phyloP scores from a whole-genome alignment of 1,140 invertebrate genomes.

The Propsilocerus akamusi region DNA sequence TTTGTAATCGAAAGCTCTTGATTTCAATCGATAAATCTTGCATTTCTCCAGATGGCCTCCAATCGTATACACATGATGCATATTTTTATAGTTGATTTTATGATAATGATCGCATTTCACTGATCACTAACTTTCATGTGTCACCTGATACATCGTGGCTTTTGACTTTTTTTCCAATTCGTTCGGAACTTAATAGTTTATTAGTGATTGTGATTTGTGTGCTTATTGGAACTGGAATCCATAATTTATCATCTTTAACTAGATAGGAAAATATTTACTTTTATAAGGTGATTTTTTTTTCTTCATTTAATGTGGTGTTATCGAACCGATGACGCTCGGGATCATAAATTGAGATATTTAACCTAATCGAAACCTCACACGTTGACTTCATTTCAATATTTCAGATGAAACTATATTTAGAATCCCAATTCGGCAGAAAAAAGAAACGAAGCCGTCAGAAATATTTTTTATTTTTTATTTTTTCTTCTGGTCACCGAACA shows the following conservation, averaged over 20 bases:
- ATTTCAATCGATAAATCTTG: too few species aligned
- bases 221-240: background rate
- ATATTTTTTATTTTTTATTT: too few species aligned
- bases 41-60: too few species aligned
- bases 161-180: background rate
- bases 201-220: too few species aligned
- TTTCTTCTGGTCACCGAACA: too few species aligned
- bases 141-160: slow-evolving; percentile 1
- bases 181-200: background rate
- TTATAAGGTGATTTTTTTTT: background rate
- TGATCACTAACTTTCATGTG: background rate
- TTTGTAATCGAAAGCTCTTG: too few species aligned
- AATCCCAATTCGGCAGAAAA: background rate
- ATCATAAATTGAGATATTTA: slow-evolving; percentile 1
- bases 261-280: background rate
- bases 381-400: background rate
- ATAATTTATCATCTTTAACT: background rate
- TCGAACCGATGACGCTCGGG: background rate
- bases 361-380: background rate
- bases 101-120: background rate
- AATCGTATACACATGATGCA: too few species aligned
- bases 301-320: background rate
- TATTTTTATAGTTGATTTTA: slow-evolving; percentile 1
- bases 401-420: background rate
- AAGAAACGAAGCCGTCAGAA: too few species aligned